A percentile compares a stretch with the other conserved stretches of the same genome.
phyloP scores from a whole-genome alignment of 92 coral and sea anemone species.

The Paragorgia papillata region DNA sequence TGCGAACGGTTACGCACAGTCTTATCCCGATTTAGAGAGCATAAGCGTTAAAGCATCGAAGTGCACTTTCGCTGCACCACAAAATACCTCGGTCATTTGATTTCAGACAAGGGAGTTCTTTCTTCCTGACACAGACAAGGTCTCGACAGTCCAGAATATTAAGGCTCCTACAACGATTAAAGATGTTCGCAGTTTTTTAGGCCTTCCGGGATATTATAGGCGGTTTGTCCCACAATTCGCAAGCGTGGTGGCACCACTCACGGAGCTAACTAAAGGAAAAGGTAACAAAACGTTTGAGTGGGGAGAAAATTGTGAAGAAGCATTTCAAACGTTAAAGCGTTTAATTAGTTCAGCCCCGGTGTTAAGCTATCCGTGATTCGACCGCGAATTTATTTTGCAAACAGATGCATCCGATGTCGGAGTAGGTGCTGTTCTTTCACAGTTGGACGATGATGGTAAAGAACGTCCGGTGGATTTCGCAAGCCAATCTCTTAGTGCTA shows the following conservation, averaged over 20 bases:
- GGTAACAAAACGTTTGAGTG: constrained; percentile 14
- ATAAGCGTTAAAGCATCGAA: constrained; percentile 39
- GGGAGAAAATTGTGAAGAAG: constrained; percentile 18
- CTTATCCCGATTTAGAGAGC: constrained; percentile 31
- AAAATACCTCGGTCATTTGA: constrained; percentile 22
- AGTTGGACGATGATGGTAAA: too few relatives aligned
- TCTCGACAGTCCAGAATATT: constrained; percentile 37
- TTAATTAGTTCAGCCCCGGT: constrained; percentile 4
- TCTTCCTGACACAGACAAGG: constrained; percentile 45
- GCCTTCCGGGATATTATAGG: constrained; percentile 44
- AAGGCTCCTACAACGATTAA: constrained; percentile 18
- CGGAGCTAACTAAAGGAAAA: constrained; percentile 25
- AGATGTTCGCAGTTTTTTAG: constrained; percentile 45
- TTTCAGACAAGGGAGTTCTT: constrained; percentile 43
- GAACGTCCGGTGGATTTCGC: too few relatives aligned
- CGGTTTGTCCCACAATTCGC: constrained; percentile 36
- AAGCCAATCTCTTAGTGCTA: constrained; percentile 40
- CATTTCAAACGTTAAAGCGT: constrained; percentile 21
- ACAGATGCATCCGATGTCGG: too few relatives aligned
- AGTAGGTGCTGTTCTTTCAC: too few relatives aligned
- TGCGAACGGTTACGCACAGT: constrained; percentile 22
- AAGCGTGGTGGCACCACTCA: constrained; percentile 40
- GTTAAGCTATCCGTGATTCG: too few relatives aligned
- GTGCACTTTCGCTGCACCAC: constrained; percentile 36
- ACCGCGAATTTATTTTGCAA: too few relatives aligned